These are phyloP conservation scores for Drosophila guanche DNA, from an alignment of 1,140 invertebrate species.

Conservation along the genomic window DNA sequence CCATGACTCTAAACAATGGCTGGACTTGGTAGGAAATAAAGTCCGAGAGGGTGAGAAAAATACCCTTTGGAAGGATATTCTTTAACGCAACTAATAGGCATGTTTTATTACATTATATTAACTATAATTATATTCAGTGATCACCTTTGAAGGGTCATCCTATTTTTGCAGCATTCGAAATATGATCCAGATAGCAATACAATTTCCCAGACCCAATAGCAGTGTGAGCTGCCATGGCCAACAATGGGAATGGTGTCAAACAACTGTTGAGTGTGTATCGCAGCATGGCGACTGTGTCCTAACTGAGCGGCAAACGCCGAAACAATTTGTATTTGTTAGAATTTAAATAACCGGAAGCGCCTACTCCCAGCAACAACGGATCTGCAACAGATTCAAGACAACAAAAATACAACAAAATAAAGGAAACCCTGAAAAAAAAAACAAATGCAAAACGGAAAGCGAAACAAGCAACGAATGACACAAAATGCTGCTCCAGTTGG, in stretches of 20 bases:
- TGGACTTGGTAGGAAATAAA: background rate
- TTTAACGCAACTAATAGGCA: too few relatives aligned
- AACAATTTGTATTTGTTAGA: slow-evolving; percentile 77
- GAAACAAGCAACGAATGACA: slow-evolving; percentile 39
- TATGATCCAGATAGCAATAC: slow-evolving; percentile 55
- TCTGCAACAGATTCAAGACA: slow-evolving; percentile 23
- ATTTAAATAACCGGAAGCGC: slow-evolving; percentile 79
- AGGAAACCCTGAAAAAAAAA: slow-evolving; percentile 17
- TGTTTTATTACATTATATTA: too few relatives aligned
- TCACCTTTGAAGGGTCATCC: slow-evolving; percentile 1
- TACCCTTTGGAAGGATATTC: background rate
- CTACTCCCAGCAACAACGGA: slow-evolving; percentile 31
- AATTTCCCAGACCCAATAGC: slow-evolving; percentile 20
- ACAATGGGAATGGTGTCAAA: slow-evolving; percentile 57
- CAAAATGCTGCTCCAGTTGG: slow-evolving; percentile 21
- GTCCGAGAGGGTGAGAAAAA: background rate
- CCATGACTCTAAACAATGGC: background rate
- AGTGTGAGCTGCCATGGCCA: slow-evolving; percentile 19
- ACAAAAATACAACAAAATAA: slow-evolving; percentile 36
- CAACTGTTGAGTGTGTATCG: slow-evolving; percentile 70
- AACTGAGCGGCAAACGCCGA: slow-evolving; percentile 50
- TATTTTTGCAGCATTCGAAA: slow-evolving; percentile 37
- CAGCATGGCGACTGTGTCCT: slow-evolving; percentile 6
- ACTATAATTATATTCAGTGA: background rate
- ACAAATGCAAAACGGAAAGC: slow-evolving; percentile 37